Base-by-base conservation (phyloP, 2,888 invertebrate genomes). In the Drosophila recens region DNA sequence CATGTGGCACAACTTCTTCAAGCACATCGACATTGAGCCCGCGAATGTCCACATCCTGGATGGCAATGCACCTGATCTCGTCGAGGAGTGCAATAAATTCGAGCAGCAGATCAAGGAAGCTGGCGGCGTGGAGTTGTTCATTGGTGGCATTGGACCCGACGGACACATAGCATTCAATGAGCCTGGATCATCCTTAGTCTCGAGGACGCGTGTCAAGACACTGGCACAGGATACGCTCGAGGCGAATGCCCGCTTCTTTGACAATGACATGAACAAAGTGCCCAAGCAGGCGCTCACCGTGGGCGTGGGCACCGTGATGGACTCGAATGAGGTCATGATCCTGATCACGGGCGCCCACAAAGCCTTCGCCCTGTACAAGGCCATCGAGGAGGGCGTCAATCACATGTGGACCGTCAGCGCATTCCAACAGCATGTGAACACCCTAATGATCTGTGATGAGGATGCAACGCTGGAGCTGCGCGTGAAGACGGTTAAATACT, bases 351-450 rank as follows among this genome's bases (percentile, higher is more conserved):
- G 99, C 38, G 96, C 96, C 52, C 98, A 98, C 93, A 99, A 99
- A 93, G 95, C 99, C 11, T 97, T 98, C 91, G 99, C 99, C 61
- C 94, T 99, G 72, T 97, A 98, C 91, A 98, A 98, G 93, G 99
- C 99, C 10, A 97, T 99, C 88, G 99, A 99, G 93, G 98, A 99
- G 93, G 99, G 99, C 63, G 96, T 99, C 11, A 99, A 98, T 94
- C 99, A 99, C 93, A 99, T 99, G 99, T 99, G 99, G 98, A 99
- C 99, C 0, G 99, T 99, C 45, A 98, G 98, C 48, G 99, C 99
- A 56, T 98, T 99, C 94, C 99, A 98, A 93, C 97, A 98, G 93
- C 99, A 99, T 93, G 95, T 96, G 52, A 95, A 96, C 90, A 96
- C 98, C 33, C 94, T 98, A 67, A 98, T 99, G 94, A 95, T 99